Evolutionary conservation across 1,140 invertebrate genomes (phyloP).

Genomic region (Lasaia peninsularis): DNA sequence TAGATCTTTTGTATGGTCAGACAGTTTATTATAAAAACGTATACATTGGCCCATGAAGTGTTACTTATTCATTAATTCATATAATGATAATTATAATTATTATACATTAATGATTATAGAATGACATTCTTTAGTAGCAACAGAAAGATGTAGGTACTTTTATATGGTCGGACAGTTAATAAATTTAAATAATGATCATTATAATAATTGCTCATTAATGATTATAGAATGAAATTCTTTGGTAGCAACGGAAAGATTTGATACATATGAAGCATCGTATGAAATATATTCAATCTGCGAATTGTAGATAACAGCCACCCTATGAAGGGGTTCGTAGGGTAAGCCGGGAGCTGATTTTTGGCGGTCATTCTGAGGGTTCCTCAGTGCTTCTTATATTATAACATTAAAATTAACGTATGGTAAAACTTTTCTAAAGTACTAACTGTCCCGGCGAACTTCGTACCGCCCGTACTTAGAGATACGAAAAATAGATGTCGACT

Average conservation of each 20-base stretch:
- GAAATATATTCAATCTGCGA: slow-evolving; percentile 73
- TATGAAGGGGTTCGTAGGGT: slow-evolving; percentile 16
- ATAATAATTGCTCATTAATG: slow-evolving; percentile 8
- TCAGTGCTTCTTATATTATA: not conserved
- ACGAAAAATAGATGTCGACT: no score
- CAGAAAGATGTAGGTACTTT: no score
- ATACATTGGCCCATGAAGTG: no score
- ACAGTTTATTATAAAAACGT: no score
- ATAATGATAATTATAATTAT: not conserved
- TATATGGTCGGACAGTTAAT: not conserved
- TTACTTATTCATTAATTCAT: not conserved
- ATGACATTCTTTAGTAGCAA: slow-evolving; percentile 8
- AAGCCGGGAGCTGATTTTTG: slow-evolving; percentile 43
- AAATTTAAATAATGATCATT: not conserved
- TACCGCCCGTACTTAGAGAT: no score
- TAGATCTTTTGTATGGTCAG: no score
- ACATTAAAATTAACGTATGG: not conserved
- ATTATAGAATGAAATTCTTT: slow-evolving; percentile 18
- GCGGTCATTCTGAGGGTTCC: slow-evolving; percentile 16
- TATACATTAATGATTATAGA: slow-evolving; percentile 16
- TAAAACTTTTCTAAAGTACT: no score
- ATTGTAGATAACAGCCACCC: slow-evolving; percentile 44
- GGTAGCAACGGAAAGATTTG: slow-evolving; percentile 13
- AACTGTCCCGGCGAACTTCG: no score
- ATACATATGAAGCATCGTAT: slow-evolving; percentile 46